Conservation (phyloP, 2,113 vertebrate genomes). For the Neofelis nebulosa region DNA sequence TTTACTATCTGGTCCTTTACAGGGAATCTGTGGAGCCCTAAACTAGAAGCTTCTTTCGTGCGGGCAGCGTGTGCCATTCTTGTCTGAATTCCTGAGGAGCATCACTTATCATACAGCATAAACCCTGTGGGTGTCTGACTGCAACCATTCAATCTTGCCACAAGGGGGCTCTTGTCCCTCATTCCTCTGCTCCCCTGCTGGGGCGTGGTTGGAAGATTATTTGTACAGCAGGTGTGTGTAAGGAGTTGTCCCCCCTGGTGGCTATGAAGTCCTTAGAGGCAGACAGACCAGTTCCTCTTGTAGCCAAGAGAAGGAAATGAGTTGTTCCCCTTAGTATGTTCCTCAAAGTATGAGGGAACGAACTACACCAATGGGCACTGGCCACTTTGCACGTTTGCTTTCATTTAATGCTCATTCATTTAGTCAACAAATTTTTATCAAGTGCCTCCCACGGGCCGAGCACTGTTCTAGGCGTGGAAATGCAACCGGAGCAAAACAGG, state of each 20-base stretch:
- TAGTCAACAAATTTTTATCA: not conserved
- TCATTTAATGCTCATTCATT: not conserved
- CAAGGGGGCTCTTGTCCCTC: not conserved
- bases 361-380: not conserved
- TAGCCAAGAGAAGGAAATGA: not conserved
- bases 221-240: not conserved
- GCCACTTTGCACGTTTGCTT: not conserved
- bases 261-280: not conserved
- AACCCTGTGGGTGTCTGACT: not conserved
- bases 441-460: not conserved
- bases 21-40: not conserved
- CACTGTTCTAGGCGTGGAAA: not conserved
- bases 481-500: not conserved
- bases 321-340: not conserved
- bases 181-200: not conserved
- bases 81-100: not conserved
- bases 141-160: not conserved
- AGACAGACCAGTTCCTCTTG: not conserved
- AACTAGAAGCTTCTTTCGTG: not conserved
- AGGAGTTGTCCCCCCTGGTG: not conserved
- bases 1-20: not conserved
- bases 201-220: not conserved
- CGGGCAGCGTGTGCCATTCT: not conserved
- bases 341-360: no score
- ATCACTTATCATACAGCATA: accelerated